Conservation (phyloP, 2,113 vertebrate species). For the Morphnarchus princeps region DNA sequence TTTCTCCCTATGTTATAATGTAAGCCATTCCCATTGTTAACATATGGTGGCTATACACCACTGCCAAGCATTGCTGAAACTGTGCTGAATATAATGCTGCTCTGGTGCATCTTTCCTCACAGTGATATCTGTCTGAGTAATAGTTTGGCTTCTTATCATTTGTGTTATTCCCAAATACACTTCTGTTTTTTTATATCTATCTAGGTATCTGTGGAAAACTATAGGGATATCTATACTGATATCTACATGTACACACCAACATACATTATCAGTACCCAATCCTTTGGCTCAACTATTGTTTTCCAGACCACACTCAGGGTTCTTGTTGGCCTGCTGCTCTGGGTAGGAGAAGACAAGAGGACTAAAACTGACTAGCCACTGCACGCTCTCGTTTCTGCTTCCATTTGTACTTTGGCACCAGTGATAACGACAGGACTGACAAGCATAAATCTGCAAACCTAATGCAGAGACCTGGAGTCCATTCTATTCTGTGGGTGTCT, state of each 20-base stretch:
- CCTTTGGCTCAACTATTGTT: not conserved
- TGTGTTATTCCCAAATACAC: not conserved
- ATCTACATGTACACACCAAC: not conserved
- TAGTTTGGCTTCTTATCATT: not conserved
- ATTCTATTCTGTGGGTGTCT: not conserved
- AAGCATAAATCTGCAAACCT: not conserved
- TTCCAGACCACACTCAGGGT: not conserved
- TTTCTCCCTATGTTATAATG: not conserved
- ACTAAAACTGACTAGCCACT: not conserved
- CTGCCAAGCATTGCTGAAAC: not conserved
- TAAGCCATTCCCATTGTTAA: not conserved
- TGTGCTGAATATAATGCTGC: not conserved
- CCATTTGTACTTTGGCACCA: not conserved
- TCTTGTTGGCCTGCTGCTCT: not conserved
- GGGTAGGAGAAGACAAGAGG: not conserved
- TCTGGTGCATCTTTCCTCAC: not conserved
- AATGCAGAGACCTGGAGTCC: not conserved
- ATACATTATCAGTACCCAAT: not conserved
- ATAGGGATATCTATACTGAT: accelerated
- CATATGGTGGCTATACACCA: not conserved
- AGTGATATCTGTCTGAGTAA: not conserved
- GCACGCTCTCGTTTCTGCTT: not conserved
- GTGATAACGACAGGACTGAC: not conserved
- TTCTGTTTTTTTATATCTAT: not conserved
- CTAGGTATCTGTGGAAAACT: not conserved